Conservation (phyloP, 2,113 vertebrate species). For the Etheostoma spectabile region DNA sequence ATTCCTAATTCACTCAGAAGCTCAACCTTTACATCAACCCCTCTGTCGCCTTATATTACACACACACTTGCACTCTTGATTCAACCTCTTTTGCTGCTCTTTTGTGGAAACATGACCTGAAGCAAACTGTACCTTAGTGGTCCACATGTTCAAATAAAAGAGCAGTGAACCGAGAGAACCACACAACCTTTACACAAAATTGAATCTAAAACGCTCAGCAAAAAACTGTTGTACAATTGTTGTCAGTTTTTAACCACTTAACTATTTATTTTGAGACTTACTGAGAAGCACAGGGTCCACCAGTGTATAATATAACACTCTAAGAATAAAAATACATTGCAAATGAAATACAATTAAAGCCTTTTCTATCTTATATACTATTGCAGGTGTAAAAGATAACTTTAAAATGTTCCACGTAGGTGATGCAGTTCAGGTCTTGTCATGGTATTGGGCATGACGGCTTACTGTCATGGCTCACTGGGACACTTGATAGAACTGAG, state of each 20-base stretch:
- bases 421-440: not conserved
- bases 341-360: too few species aligned
- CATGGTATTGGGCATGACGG: not conserved
- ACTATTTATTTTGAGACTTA: not conserved
- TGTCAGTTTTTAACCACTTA: not conserved
- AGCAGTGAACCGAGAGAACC: slow-evolving; percentile 22
- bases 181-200: slow-evolving; percentile 38
- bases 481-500: too few species aligned
- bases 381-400: not conserved
- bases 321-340: too few species aligned
- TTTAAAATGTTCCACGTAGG: not conserved
- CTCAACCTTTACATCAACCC: slow-evolving; percentile 21
- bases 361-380: too few species aligned
- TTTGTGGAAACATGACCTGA: slow-evolving; percentile 43
- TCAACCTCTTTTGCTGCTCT: slow-evolving; percentile 47
- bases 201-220: not conserved
- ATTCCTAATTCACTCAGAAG: slow-evolving; percentile 38
- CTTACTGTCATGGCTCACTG: too few species aligned
- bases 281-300: too few species aligned
- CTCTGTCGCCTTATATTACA: slow-evolving; percentile 26
- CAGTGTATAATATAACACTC: not conserved
- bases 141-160: slow-evolving; percentile 37
- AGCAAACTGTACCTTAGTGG: slow-evolving; percentile 23
- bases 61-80: slow-evolving; percentile 32
- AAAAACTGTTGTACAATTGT: not conserved